These are phyloP conservation scores for Ctenochaetus hawaiiensis DNA, from an alignment of 2,797 vertebrate genomes.

Conservation along the genomic window DNA sequence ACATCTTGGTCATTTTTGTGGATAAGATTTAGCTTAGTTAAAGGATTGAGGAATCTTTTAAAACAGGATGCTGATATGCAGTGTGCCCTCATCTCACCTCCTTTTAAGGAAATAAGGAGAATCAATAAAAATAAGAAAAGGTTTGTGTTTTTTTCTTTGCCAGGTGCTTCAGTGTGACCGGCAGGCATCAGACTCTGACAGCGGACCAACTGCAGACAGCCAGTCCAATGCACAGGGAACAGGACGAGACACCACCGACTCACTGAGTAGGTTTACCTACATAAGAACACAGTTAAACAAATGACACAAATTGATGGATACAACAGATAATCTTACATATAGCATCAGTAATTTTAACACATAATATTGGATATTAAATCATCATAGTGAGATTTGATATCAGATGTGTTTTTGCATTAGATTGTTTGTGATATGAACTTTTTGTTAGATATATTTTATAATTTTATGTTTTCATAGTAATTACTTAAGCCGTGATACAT, in stretches of 20 bases:
- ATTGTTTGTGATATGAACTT: neutral
- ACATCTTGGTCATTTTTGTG: neutral
- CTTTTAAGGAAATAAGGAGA: neutral
- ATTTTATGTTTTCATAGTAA: neutral
- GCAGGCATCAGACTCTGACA: constrained; percentile 93
- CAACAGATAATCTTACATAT: neutral
- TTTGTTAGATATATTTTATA: neutral
- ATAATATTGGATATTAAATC: neutral
- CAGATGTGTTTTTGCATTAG: neutral
- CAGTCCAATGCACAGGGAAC: constrained; percentile 62
- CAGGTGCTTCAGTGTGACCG: constrained; percentile 91
- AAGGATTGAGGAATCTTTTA: neutral
- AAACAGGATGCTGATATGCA: neutral
- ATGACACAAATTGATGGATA: no score
- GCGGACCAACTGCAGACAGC: constrained; percentile 84
- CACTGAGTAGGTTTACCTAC: constrained; percentile 72
- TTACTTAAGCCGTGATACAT: neutral
- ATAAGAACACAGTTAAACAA: neutral
- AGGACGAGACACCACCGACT: constrained; percentile 69
- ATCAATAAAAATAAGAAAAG: neutral
- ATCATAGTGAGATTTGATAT: neutral
- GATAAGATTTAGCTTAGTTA: constrained; percentile 10
- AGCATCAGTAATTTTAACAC: neutral
- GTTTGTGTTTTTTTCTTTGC: neutral
- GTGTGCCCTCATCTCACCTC: no score